Evolutionary conservation across 2,888 invertebrate genomes (phyloP), one percentile per base, ranked within the genome.

Genomic region (Trypoxylon attenuatum): DNA sequence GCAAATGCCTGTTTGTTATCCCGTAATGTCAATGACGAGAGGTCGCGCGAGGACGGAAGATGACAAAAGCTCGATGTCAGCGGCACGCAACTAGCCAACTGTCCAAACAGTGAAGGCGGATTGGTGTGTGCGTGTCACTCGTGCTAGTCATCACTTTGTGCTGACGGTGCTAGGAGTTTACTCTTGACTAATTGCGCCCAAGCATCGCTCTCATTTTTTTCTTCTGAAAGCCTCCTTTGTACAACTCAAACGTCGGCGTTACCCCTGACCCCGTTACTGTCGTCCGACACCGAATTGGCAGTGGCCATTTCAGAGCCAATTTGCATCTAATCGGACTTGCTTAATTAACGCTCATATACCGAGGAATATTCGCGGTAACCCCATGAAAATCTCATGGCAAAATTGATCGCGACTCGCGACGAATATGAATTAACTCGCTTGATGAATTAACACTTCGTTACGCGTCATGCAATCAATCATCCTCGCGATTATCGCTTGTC

Each of bases 41-140:
- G 23, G 13, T 22, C 23, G 45, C 5, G 5, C 13, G 23, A 45
- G 22, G 18, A 29, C 27, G 29, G 23, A 45, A n/a, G 18, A 29
- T 47, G 29, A 47, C 27, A 47, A 47, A 27, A 27, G 47, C n/a
- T 10, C 25, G n/a, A 10, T 18, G 29, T 27, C 25, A 18, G 33
- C 1, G 13, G 33, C 33, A 13, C 23, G 22, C 22, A 23, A 21
- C 45, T 45, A 13, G 22, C 45, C 45, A 45, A 45, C 45, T 45
- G 45, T 45, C 22, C 45, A 45, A 45, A 45, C 45, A 45, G 45
- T n/a, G 23, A 45, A 19, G 42, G 42, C 42, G 42, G 25, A 25
- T 4, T 5, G 25, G 25, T 5, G 25, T 13, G 33, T 33, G 23
- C 19, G 19, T 45, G 23, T 21, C 45, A 45, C 23, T 45, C 23